Conservation (phyloP, 2,888 invertebrate genomes). For the Tipula unca region DNA sequence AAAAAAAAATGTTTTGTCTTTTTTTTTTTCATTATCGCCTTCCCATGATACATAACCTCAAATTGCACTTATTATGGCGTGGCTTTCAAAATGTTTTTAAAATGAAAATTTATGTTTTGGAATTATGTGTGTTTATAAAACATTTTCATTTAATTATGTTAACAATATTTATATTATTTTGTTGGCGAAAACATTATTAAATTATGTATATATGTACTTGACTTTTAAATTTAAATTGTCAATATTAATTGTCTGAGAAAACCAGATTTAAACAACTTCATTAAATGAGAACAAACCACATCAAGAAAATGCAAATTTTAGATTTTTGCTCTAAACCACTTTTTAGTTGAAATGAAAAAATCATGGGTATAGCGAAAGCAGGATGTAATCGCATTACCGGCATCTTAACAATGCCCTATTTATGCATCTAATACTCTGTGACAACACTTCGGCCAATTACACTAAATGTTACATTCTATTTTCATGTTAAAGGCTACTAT, state of each 20-base stretch:
- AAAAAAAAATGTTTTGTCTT: neutral
- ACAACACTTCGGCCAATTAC: too few species aligned
- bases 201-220: neutral
- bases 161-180: neutral
- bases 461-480: too few species aligned
- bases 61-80: neutral
- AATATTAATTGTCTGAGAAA: neutral
- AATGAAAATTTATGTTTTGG: neutral
- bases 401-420: too few species aligned
- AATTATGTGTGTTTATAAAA: neutral
- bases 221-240: neutral
- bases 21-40: neutral
- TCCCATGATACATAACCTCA: neutral
- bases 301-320: too few species aligned
- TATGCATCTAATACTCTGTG: too few species aligned
- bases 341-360: too few species aligned
- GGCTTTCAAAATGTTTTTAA: neutral
- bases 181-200: too few species aligned
- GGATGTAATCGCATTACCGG: too few species aligned
- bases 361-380: too few species aligned
- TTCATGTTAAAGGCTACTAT: too few species aligned
- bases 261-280: neutral
- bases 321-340: too few species aligned
- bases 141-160: neutral
- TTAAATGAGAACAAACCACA: too few species aligned